Conservation (phyloP, 2,888 invertebrate genomes). For the Pristionchus japonicus region DNA sequence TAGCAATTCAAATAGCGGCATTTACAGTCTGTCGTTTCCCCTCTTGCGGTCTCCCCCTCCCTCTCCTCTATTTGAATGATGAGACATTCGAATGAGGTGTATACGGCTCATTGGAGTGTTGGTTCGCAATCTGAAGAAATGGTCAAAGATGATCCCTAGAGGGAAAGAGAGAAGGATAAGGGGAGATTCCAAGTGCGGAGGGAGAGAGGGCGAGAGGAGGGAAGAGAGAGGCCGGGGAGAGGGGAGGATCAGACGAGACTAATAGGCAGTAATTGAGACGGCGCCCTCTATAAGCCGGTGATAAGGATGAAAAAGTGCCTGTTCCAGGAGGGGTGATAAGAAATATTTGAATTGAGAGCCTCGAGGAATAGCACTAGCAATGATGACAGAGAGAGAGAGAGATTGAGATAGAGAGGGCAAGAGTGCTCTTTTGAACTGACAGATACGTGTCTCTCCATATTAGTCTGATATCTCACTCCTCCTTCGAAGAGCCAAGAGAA, state of each 20-base stretch:
- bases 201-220: background rate
- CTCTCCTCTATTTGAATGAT: constrained; percentile 21
- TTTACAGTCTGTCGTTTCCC: background rate
- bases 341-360: constrained; percentile 20
- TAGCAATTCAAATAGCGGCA: constrained; percentile 32
- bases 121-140: background rate
- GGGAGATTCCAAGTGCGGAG: background rate
- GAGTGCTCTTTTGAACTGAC: background rate
- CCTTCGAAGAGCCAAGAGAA: background rate
- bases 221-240: background rate
- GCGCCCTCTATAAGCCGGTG: background rate
- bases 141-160: background rate
- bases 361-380: background rate
- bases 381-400: constrained; percentile 16
- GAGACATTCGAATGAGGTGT: background rate
- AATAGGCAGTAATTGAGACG: constrained; percentile 15
- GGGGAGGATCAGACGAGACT: background rate
- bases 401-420: background rate
- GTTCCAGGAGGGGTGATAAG: background rate
- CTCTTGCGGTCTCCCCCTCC: background rate
- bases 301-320: background rate
- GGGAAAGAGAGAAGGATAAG: background rate
- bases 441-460: background rate
- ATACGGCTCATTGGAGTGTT: constrained; percentile 7
- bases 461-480: background rate